Evolutionary conservation across 2,113 vertebrate species (phyloP).

Genomic region (Globicephala melas): DNA sequence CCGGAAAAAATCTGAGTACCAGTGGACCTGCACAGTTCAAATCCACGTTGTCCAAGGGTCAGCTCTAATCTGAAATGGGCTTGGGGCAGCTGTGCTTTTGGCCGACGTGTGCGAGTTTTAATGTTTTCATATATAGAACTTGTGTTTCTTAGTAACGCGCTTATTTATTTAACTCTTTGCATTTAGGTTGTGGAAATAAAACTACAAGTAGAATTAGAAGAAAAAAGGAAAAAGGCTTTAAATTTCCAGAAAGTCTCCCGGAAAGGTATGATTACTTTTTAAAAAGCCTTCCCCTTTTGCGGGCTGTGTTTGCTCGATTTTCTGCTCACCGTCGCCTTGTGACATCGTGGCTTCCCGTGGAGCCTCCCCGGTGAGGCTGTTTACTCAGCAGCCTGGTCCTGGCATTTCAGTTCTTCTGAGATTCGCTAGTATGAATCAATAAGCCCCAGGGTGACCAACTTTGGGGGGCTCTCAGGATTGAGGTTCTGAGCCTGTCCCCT

Average conservation of each 20-base stretch:
- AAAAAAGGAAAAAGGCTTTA: conserved; percentile 86
- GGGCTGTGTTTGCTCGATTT: rapidly evolving
- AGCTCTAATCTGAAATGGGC: not conserved
- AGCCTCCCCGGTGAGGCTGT: not conserved
- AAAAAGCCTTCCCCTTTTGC: rapidly evolving
- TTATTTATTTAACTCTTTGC: not conserved
- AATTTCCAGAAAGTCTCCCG: conserved; percentile 79
- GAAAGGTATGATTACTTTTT: conserved; percentile 78
- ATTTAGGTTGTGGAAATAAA: conserved; percentile 91
- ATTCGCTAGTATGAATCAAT: not conserved
- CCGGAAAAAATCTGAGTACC: too few relatives aligned
- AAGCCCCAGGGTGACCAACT: not conserved
- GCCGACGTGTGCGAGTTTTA: not conserved
- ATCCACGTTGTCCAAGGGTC: not conserved
- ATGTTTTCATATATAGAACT: rapidly evolving
- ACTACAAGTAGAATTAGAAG: conserved; percentile 88
- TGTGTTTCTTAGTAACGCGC: not conserved
- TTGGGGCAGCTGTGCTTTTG: not conserved
- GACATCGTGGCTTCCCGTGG: not conserved
- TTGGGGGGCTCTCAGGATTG: not conserved
- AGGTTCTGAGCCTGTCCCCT: not conserved
- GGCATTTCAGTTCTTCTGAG: not conserved
- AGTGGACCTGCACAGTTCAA: not conserved
- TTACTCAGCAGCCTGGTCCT: rapidly evolving
- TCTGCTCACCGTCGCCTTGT: not conserved